These are phyloP conservation scores for Latheticus oryzae DNA, from an alignment of 2,888 invertebrate species.

Conservation along the genomic window DNA sequence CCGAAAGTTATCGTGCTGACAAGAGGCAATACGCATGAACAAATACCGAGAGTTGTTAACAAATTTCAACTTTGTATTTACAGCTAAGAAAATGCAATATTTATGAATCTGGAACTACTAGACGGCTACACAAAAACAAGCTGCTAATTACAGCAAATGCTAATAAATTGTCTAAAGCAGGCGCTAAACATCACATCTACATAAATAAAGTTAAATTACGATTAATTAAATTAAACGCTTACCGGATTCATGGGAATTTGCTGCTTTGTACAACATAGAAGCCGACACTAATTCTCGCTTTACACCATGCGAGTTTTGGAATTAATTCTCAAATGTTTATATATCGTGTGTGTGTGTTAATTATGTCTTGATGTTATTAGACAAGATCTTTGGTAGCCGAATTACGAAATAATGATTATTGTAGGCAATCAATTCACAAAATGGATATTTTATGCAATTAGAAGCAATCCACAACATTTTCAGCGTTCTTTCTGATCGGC, in stretches of 20 bases:
- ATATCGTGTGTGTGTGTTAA: constrained; percentile 6
- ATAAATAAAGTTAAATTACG: constrained; percentile 20
- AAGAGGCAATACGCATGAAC: too few species aligned
- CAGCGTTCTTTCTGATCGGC: constrained; percentile 13
- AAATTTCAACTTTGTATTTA: too few species aligned
- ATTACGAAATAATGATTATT: constrained; percentile 23
- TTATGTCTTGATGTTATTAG: constrained; percentile 5
- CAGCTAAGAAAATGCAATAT: too few species aligned
- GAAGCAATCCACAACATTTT: constrained; percentile 20
- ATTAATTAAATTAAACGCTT: constrained; percentile 25
- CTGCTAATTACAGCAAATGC: too few species aligned
- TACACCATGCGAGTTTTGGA: too few species aligned
- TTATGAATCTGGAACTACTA: too few species aligned
- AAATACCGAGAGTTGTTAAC: too few species aligned
- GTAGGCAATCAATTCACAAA: constrained; percentile 19
- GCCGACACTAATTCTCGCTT: too few species aligned
- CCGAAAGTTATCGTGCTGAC: too few species aligned
- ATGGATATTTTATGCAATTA: constrained; percentile 30
- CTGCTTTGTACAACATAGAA: constrained; percentile 9
- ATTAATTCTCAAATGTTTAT: constrained; percentile 2
- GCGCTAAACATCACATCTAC: too few species aligned
- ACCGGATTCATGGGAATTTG: constrained; percentile 13
- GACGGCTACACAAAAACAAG: too few species aligned
- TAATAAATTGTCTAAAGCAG: too few species aligned
- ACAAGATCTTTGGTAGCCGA: constrained; percentile 17